Evolutionary conservation across 2,888 invertebrate genomes (phyloP), one percentile per base, ranked within the genome.

Genomic region (Xestia c-nigrum): DNA sequence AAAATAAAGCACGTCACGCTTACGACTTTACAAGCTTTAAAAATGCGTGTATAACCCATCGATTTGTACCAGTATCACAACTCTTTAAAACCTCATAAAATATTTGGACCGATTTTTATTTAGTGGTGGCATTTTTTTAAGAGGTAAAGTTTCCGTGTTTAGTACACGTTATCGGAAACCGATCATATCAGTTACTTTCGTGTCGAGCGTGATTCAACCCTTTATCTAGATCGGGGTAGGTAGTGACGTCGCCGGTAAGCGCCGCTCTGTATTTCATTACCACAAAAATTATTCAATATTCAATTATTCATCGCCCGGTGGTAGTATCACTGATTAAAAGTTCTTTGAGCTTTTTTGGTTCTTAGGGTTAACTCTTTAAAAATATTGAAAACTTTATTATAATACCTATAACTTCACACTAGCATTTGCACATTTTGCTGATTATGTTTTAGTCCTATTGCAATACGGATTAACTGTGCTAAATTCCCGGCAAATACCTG

Each of bases 211-310:
- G 92, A 92, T 92, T 90, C 92, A 95, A 96, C 95, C 95, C 96
- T 95, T 96, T 96, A 96, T 96, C 96, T 90, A 91, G 96, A 96
- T 96, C 88, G 96, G 89, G 94, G 85, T 88, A 89, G 89, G 84
- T 87, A 87, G 96, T 90, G 94, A 94, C 92, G 92, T 95, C 96
- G 91, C 95, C 87, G 90, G 83, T 86, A 84, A 83, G 84, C 89
- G 87, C 87, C 88, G 87, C 90, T 91, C 85, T 87, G 92, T 90
- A 92, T 92, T 90, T 93, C 93, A 94, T 95, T 94, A 94, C 91
- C 91, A 93, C 94, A 92, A 92, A 92, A 93, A 94, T 93, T 93
- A 94, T 94, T 93, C 92, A 93, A 92, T 93, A 94, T 94, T 93
- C 92, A 93, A 92, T 93, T 93, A 93, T 94, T 93, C 93, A 93